phyloP scores from a whole-genome alignment of 2,888 invertebrate species.

The Anarsia innoxiella region DNA sequence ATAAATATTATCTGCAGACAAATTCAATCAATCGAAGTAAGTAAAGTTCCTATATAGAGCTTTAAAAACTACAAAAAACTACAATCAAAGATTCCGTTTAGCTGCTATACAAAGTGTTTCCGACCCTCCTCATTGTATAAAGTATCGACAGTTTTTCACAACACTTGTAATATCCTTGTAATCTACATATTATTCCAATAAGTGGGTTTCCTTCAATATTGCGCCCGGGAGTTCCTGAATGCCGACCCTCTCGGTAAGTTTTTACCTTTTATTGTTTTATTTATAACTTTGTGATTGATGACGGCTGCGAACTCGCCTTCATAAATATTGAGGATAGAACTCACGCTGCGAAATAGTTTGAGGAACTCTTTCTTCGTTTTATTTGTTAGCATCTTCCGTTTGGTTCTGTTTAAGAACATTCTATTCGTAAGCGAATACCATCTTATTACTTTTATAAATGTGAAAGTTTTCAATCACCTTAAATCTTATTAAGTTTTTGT shows the following conservation, averaged over 20 bases:
- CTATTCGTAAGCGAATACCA: background rate
- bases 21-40: no score
- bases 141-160: constrained; percentile 51
- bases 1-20: no score
- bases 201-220: constrained; percentile 67
- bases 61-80: no score
- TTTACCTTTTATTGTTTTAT: constrained; percentile 76
- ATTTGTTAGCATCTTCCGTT: background rate
- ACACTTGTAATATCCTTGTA: constrained; percentile 63
- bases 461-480: background rate
- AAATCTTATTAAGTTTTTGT: background rate
- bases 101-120: no score
- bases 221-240: constrained; percentile 48
- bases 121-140: no score
- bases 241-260: constrained; percentile 54
- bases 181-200: constrained; percentile 76
- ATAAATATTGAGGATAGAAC: constrained; percentile 68
- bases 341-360: constrained; percentile 60
- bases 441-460: background rate
- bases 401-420: background rate
- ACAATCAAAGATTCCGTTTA: no score
- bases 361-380: constrained; percentile 21
- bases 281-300: constrained; percentile 76
- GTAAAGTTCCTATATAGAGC: no score
- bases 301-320: constrained; percentile 63